A percentile compares a stretch with the other conserved stretches of the same genome.
phyloP scores from a whole-genome alignment of 2,113 vertebrate genomes.

The Aythya baeri region DNA sequence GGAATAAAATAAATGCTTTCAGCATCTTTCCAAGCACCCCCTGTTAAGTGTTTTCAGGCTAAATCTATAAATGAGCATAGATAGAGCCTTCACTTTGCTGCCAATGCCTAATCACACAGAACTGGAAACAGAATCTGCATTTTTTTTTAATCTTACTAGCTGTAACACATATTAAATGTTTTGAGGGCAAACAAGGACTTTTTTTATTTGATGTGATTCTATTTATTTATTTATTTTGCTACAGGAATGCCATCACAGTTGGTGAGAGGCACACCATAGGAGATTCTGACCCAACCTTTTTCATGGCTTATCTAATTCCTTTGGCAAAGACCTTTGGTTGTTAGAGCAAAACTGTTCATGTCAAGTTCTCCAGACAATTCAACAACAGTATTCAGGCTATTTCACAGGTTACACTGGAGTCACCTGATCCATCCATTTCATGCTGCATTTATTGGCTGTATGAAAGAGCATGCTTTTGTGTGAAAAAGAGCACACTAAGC shows the following conservation, averaged over 20 bases:
- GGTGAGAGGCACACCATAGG: not conserved
- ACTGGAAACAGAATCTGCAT: not conserved
- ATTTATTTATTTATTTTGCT: not conserved
- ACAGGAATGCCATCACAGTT: not conserved
- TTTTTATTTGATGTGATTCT: not conserved
- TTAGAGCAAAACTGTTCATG: not conserved
- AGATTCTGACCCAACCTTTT: not conserved
- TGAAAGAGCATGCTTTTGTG: not conserved
- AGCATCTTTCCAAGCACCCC: not conserved
- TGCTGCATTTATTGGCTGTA: not conserved
- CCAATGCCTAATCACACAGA: not conserved
- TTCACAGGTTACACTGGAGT: not conserved
- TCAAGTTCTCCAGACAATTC: not conserved
- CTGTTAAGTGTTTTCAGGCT: not conserved
- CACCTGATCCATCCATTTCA: not conserved
- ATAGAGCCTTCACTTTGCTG: not conserved
- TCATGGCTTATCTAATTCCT: not conserved
- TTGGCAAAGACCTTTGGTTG: not conserved
- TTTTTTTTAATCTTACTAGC: not conserved
- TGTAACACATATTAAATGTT: not conserved
- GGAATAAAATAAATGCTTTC: not conserved
- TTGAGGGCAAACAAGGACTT: rapidly evolving
- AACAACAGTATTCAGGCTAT: not conserved
- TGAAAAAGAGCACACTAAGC: not conserved
- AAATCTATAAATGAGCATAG: not conserved